Percentiles rank a stretch among this genome's conserved stretches.
Evolutionary conservation across 2,797 vertebrate genomes (phyloP).

Genomic region (Malacoraja senta): DNA sequence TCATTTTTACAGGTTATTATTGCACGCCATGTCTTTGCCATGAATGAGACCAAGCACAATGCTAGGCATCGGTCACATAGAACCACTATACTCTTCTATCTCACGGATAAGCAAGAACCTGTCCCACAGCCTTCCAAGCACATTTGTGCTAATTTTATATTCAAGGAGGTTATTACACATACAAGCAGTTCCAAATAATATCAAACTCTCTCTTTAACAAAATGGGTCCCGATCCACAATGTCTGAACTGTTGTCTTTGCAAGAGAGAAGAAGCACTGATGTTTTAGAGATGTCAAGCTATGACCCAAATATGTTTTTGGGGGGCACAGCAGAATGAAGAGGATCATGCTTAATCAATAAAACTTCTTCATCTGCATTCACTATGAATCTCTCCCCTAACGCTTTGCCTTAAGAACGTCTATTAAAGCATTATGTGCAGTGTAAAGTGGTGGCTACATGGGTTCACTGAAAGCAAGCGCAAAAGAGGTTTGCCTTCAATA

Average conservation of each 20-base stretch:
- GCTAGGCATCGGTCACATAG: not conserved
- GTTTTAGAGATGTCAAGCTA: conserved; percentile 13
- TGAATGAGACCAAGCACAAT: conserved; percentile 20
- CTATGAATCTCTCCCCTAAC: not conserved
- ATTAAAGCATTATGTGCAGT: not conserved
- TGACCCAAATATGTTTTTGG: not conserved
- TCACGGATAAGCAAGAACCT: not conserved
- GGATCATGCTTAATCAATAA: not conserved
- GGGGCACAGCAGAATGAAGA: not conserved
- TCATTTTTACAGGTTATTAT: not conserved
- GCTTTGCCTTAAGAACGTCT: not conserved
- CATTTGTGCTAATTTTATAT: conserved; percentile 5
- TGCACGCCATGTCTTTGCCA: conserved; percentile 9
- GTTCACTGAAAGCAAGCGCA: not conserved
- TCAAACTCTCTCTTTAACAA: not conserved
- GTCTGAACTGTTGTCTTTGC: not conserved
- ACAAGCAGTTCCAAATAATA: not conserved
- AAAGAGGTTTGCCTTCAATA: not conserved
- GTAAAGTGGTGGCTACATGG: not conserved
- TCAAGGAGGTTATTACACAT: conserved; percentile 1
- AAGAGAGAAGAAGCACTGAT: not conserved
- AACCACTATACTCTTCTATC: not conserved
- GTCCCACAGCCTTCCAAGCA: not conserved
- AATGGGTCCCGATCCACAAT: not conserved
- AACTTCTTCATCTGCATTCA: not conserved